phyloP scores from a whole-genome alignment of 2,797 vertebrate genomes.

The Leptodactylus fallax region DNA sequence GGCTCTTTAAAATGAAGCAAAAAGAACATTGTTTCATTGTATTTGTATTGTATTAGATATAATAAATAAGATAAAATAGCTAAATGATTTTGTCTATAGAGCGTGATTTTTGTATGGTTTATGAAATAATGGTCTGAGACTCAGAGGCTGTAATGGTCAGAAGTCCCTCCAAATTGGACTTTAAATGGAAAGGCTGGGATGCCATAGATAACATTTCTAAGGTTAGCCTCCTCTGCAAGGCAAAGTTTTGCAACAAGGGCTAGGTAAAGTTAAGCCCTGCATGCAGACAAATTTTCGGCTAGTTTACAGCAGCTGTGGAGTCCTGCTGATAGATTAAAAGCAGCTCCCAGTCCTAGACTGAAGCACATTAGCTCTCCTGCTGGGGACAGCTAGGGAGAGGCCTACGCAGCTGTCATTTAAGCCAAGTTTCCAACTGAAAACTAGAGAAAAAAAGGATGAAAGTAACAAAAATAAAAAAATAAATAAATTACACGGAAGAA shows the following conservation, averaged over 20 bases:
- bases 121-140: too few relatives aligned
- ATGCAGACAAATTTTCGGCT: conserved; percentile 85
- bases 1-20: too few relatives aligned
- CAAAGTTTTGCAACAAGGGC: conserved; percentile 75
- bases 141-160: background rate
- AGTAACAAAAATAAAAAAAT: conserved; percentile 74
- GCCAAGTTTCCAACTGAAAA: conserved; percentile 84
- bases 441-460: conserved; percentile 77
- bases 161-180: background rate
- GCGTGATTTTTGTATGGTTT: too few relatives aligned
- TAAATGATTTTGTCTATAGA: too few relatives aligned
- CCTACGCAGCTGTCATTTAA: conserved; percentile 88
- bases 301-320: conserved; percentile 92
- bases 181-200: background rate
- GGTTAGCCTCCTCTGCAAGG: background rate
- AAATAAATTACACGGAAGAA: conserved; percentile 61
- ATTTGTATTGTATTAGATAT: too few relatives aligned
- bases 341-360: conserved; percentile 91
- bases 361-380: conserved; percentile 88
- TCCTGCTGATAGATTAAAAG: conserved; percentile 97
- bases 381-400: conserved; percentile 83
- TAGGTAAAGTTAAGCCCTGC: conserved; percentile 75
- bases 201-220: background rate
- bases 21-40: too few relatives aligned
- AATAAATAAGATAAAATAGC: too few relatives aligned